Evolutionary conservation across 2,888 invertebrate genomes (phyloP).

Genomic region (Tenthredo livida): DNA sequence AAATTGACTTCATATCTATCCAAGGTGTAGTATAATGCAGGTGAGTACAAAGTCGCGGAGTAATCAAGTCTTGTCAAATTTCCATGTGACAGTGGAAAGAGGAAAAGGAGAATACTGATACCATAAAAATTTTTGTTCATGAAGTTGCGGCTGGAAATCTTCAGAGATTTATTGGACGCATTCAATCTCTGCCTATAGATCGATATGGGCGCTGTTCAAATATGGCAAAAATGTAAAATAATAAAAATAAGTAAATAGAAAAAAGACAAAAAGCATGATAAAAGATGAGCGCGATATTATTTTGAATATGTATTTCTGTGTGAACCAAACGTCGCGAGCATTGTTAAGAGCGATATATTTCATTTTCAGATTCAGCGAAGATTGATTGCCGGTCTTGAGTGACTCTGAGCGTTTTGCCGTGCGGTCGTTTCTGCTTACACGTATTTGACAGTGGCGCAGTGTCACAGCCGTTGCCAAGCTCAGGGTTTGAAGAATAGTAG

Average conservation of each 20-base stretch:
- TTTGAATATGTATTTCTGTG: conserved; percentile 23
- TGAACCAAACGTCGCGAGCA: conserved; percentile 8
- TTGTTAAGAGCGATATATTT: conserved; percentile 24
- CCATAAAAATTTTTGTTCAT: not conserved
- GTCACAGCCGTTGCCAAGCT: conserved; percentile 22
- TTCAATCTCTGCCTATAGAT: not conserved
- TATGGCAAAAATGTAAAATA: not conserved
- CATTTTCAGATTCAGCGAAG: conserved; percentile 34
- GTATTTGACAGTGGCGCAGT: conserved; percentile 32
- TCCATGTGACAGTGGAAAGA: not conserved
- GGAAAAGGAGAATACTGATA: not conserved
- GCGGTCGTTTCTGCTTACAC: conserved; percentile 37
- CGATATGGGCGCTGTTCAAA: not conserved
- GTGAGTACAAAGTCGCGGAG: not conserved
- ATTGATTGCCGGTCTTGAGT: conserved; percentile 40
- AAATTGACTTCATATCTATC: not conserved
- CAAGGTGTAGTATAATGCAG: not conserved
- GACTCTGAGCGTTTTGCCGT: not conserved
- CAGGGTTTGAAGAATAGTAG: not conserved
- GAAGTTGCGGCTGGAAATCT: not conserved
- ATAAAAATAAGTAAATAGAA: not conserved
- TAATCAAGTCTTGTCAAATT: not conserved
- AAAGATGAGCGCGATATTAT: not conserved
- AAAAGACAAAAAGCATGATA: not conserved
- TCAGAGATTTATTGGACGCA: not conserved